phyloP scores from a whole-genome alignment of 2,113 vertebrate species.

The Kobus ellipsiprymnus region DNA sequence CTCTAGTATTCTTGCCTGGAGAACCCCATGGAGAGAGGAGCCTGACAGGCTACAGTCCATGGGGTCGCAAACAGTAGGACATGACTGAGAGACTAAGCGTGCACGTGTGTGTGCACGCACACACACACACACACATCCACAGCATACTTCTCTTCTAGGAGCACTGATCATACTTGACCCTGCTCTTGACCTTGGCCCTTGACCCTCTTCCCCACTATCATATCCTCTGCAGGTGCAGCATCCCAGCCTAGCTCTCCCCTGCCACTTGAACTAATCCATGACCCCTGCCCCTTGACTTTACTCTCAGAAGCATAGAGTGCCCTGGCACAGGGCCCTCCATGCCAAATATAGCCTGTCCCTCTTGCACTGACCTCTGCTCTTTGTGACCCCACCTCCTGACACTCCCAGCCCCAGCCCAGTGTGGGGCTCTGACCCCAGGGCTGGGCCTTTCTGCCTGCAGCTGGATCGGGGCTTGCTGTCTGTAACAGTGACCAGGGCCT shows the following conservation, averaged over 20 bases:
- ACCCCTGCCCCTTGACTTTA: neutral
- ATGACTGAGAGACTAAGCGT: neutral
- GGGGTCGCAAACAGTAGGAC: neutral
- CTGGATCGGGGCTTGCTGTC: constrained; percentile 90
- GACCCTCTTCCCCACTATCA: neutral
- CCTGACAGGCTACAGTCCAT: neutral
- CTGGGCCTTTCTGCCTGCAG: constrained; percentile 76
- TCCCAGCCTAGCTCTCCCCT: constrained; percentile 87
- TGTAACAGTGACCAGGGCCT: constrained; percentile 87
- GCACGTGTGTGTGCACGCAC: rapidly evolving
- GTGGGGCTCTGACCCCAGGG: neutral
- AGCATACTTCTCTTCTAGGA: neutral
- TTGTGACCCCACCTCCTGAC: neutral
- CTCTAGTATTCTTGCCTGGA: neutral
- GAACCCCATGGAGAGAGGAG: neutral
- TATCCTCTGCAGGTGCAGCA: constrained; percentile 82
- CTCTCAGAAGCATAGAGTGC: neutral
- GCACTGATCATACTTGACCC: neutral
- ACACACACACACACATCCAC: neutral
- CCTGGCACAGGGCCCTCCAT: constrained; percentile 82
- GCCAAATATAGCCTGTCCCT: constrained; percentile 80
- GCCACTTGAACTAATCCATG: constrained; percentile 78
- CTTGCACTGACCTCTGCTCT: neutral
- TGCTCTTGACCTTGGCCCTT: neutral
- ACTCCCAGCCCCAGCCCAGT: neutral